A percentile compares a stretch with the other conserved stretches of the same genome.
phyloP scores from a whole-genome alignment of 1,140 invertebrate genomes.

The Hylyphantes graminicola region DNA sequence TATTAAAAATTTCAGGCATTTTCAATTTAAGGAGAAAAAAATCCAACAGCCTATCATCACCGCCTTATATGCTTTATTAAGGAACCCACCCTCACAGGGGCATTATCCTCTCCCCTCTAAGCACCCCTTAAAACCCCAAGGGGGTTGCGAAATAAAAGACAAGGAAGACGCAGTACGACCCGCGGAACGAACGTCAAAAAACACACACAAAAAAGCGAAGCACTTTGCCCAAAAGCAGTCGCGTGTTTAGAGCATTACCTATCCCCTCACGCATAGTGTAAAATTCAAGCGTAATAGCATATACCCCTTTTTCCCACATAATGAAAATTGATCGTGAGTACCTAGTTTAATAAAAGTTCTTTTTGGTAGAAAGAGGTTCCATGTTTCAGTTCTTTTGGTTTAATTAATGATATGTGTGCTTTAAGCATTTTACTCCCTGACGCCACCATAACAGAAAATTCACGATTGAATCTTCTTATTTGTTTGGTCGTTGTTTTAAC shows the following conservation, averaged over 20 bases:
- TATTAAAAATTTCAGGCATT: too few species aligned
- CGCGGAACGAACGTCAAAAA: neutral
- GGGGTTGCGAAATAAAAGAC: conserved; percentile 4
- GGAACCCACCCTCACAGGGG: neutral
- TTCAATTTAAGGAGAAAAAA: too few species aligned
- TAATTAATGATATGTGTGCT: too few species aligned
- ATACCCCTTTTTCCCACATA: conserved; percentile 6
- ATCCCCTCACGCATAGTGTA: conserved; percentile 15
- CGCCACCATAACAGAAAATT: too few species aligned
- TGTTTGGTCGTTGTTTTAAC: too few species aligned
- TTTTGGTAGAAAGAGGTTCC: too few species aligned
- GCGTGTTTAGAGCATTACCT: conserved; percentile 36
- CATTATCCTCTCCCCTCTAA: neutral
- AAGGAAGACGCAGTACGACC: neutral
- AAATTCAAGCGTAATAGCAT: conserved; percentile 37
- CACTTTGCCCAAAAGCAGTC: neutral
- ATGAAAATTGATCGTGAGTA: conserved; percentile 46
- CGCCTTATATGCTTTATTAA: too few species aligned
- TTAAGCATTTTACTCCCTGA: too few species aligned
- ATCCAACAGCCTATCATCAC: too few species aligned
- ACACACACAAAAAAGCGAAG: neutral
- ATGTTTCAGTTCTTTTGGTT: too few species aligned
- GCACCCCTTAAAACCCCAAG: neutral
- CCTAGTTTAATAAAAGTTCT: neutral
- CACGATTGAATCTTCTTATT: too few species aligned